Base-by-base conservation (phyloP, 92 coral and sea anemone genomes). In the Desmophyllum pertusum region DNA sequence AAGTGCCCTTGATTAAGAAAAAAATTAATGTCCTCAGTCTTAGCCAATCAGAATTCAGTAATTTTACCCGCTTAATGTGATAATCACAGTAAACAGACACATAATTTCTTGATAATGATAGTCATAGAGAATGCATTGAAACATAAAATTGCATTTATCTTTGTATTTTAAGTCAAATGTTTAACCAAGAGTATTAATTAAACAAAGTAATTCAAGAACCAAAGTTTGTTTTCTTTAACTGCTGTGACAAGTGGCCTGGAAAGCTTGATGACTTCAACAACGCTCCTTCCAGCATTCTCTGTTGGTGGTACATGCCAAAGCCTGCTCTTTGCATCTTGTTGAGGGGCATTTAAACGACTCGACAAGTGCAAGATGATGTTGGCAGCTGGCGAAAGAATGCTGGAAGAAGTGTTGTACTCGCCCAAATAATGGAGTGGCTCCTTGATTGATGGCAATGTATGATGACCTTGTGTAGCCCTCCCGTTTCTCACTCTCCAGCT, bases 171-270 rank as follows among this genome's bases (percentile, higher is more conserved):
- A n/a, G n/a, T n/a, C n/a, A n/a, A n/a, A n/a, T n/a, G n/a, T n/a
- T n/a, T n/a, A n/a, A n/a, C n/a, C n/a, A n/a, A n/a, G n/a, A n/a
- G n/a, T n/a, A n/a, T n/a, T n/a, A 45, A 45, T 45, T 45, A 45
- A 45, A 6, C 7, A 74, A 30, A 8, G 63, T 27, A 29, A 84
- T 84, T 53, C 10, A 84, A 45, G 30, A 84, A 63, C 87, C 81
- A 84, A 41, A 75, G 81, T 31, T 83, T 65, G 50, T 43, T 70
- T 33, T 11, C 73, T 21, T 62, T 81, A 59, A 50, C 53, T 61
- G 75, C 77, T 37, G 87, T 75, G n/a, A 75, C 87, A 27, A 84
- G 87, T 41, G 82, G 88, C 40, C 41, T 30, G 67, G 82, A 85
- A 25, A 85, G 53, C 13, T 75, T 45, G 64, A 21, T 68, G 51